phyloP scores from a whole-genome alignment of 2,113 vertebrate species.

The Sander vitreus region DNA sequence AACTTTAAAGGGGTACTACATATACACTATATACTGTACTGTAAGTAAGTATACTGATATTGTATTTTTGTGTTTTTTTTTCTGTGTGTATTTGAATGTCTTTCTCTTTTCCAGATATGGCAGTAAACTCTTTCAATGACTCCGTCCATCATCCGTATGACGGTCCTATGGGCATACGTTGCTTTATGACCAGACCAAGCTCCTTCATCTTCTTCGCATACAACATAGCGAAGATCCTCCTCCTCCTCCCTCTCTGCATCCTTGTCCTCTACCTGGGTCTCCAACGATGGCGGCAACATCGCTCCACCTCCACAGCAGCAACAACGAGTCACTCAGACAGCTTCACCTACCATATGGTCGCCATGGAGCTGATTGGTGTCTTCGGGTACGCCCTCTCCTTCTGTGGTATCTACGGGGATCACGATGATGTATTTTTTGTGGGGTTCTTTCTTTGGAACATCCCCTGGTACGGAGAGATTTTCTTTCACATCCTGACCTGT shows the following conservation, averaged over 20 bases:
- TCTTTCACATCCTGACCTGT: conserved; percentile 41
- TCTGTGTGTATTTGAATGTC: no score
- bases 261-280: not conserved
- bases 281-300: not conserved
- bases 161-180: no score
- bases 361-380: conserved; percentile 29
- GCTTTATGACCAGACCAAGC: no score
- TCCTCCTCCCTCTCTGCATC: conserved; percentile 43
- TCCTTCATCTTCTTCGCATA: conserved; percentile 10
- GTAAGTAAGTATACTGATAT: no score
- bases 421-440: not conserved
- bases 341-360: conserved; percentile 47
- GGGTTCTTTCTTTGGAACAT: no score
- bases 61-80: no score
- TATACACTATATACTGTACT: no score
- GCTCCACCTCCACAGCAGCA: no score
- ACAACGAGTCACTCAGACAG: not conserved
- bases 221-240: conserved; percentile 19
- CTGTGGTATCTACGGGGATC: fast-evolving
- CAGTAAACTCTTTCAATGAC: no score
- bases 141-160: no score
- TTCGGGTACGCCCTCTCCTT: not conserved
- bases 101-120: no score
- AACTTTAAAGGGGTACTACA: no score
- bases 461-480: not conserved